phyloP scores from a whole-genome alignment of 2,113 vertebrate species.

The Montifringilla adamsi region DNA sequence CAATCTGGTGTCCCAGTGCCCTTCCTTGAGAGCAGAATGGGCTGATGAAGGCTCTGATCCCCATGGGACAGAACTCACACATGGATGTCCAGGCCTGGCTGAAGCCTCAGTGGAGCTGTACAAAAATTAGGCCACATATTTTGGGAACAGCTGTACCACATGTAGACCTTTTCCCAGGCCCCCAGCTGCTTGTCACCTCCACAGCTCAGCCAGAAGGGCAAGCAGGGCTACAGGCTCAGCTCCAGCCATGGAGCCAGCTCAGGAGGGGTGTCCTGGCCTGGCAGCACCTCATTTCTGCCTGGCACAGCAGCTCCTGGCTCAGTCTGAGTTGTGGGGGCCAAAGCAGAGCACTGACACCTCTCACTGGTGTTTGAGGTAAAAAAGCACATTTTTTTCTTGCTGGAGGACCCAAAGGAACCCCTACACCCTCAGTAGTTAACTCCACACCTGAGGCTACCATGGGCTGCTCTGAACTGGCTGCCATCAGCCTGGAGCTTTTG shows the following conservation, averaged over 20 bases:
- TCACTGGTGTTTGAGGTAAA: background rate
- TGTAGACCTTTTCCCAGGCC: background rate
- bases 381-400: background rate
- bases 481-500: background rate
- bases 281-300: background rate
- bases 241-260: background rate
- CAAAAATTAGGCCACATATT: background rate
- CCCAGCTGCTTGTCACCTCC: background rate
- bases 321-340: rapidly evolving
- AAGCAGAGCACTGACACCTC: background rate
- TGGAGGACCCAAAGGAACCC: background rate
- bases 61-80: background rate
- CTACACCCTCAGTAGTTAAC: background rate
- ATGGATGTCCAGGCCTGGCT: background rate
- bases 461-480: background rate
- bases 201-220: background rate
- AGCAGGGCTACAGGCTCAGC: background rate
- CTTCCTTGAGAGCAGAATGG: background rate
- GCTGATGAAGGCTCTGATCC: background rate
- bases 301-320: background rate
- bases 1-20: background rate
- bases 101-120: background rate
- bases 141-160: background rate
- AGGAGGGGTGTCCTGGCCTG: background rate
- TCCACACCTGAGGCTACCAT: background rate